Evolutionary conservation across 2,888 invertebrate genomes (phyloP), one percentile per base, ranked within the genome.

Genomic region (Pimpla rufipes): DNA sequence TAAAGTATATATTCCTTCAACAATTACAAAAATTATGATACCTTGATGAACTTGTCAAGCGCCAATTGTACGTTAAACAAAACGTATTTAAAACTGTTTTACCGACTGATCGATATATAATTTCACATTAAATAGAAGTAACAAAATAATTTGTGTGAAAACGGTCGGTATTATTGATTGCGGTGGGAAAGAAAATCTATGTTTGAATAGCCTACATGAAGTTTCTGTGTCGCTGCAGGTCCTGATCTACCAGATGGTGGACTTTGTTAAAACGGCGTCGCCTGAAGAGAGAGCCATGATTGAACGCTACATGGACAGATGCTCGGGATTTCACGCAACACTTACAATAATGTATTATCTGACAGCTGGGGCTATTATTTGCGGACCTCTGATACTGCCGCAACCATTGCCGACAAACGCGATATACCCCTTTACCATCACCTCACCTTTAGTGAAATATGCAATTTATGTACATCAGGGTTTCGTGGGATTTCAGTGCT

Each of bases 291-390:
- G 59, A 42, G 13, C 16, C 1, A 42, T 85, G 7, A 52, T 88
- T 0, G 83, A 89, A 73, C 76, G 82, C n/a, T 88, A 88, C 64
- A 52, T 88, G 4, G 47, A 79, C 7, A 83, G 84, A 59, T 85
- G 79, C 70, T 57, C 81, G 66, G 16, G 13, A 0, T 64, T 87
- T 10, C 86, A 88, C 29, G 21, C 85, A 10, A 45, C 55, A 0
- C 52, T 85, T 4, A 80, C 85, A 6, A 16, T 83, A 10, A 73
- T 82, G 62, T 64, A 67, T 13, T 88, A 88, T 35, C 45, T 81
- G 1, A 83, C 85, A 11, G 18, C 88, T 40, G 8, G 76, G 1
- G 16, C 76, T 0, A 85, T 88, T 13, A 86, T 88, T n/a, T 42
- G 74, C 55, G 79, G 80, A 8, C 88, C 89, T 29, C 62, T 86